phyloP scores from a whole-genome alignment of 2,888 invertebrate genomes.

The Lasioglossum zephyrum region DNA sequence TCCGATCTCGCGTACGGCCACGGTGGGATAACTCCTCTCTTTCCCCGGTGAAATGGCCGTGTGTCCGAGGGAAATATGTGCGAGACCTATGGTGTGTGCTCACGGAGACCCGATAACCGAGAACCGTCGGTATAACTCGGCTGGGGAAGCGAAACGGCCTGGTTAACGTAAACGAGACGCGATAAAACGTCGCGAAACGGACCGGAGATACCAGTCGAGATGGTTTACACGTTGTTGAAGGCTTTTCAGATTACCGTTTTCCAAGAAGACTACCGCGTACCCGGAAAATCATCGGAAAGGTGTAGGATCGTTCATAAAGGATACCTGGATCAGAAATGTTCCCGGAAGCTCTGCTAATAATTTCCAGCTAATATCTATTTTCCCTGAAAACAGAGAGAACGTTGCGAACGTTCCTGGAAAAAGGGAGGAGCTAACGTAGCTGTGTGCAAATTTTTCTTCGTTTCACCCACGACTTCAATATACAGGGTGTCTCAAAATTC shows the following conservation, averaged over 20 bases:
- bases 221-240: slow-evolving; percentile 43
- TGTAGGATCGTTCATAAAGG: not conserved
- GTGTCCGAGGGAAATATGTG: slow-evolving; percentile 1
- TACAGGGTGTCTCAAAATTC: no score
- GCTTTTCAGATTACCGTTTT: slow-evolving; percentile 30
- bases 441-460: no score
- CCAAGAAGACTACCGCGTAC: not conserved
- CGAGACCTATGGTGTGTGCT: slow-evolving; percentile 4
- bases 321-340: not conserved
- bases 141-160: slow-evolving; percentile 31
- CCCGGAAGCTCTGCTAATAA: not conserved
- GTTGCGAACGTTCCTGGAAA: not conserved
- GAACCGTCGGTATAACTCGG: slow-evolving; percentile 43
- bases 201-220: slow-evolving; percentile 24
- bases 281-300: not conserved
- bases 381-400: no score
- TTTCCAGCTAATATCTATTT: not conserved
- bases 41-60: not conserved
- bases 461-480: no score
- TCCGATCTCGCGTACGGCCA: not conserved
- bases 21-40: not conserved
- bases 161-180: slow-evolving; percentile 59
- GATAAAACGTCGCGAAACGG: slow-evolving; percentile 45
- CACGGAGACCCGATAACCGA: slow-evolving; percentile 42
- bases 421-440: not conserved